Base-by-base conservation (phyloP, 2,113 vertebrate species). In the Plecotus auritus region DNA sequence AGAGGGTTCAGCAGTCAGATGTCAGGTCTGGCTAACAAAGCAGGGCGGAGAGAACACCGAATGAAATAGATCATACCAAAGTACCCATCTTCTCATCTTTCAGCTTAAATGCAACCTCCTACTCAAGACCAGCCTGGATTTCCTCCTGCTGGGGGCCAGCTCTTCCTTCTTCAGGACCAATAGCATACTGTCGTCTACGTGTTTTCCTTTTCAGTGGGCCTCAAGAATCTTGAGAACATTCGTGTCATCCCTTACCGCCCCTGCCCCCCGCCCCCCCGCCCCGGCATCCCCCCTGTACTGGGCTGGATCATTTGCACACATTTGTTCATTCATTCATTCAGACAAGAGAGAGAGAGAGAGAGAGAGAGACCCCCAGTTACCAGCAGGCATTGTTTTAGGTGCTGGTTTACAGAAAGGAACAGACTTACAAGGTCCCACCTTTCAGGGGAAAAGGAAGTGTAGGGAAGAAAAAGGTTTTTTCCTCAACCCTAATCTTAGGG, bases 11-110 rank as follows among this genome's bases (percentile, higher is more conserved):
- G 73, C 40, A 93, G 54, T 91, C 80, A 92, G 59, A 42, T 84
- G 72, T 87, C 94, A 92, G 78, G 56, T 81, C 82, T 74, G 16
- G 76, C 61, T 88, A 88, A 90, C 40, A 81, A 86, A 85, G 72
- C 69, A 84, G 59, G 54, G 87, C 86, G 87, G 76, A 87, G 69
- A 94, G 64, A 93, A 54, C 69, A 66, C 6, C 72, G 72, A 93
- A 87, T 40, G 23, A 61, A 85, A 91, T 4, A 67, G 51, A 90
- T 93, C 91, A 54, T 69, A 84, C 42, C 56, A 23, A 70, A 90
- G 69, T 61, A 45, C 81, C 35, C 56, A 78, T 82, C 54, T 80
- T 77, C 83, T 18, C 49, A 42, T 28, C 59, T 85, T 93, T 86
- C 51, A 72, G 20, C 37, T 67, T 74, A 93, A 69, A 70, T 35